Evolutionary conservation across 1,140 invertebrate species (phyloP), one percentile per base, ranked within the genome.

Genomic region (Caerostris darwini): DNA sequence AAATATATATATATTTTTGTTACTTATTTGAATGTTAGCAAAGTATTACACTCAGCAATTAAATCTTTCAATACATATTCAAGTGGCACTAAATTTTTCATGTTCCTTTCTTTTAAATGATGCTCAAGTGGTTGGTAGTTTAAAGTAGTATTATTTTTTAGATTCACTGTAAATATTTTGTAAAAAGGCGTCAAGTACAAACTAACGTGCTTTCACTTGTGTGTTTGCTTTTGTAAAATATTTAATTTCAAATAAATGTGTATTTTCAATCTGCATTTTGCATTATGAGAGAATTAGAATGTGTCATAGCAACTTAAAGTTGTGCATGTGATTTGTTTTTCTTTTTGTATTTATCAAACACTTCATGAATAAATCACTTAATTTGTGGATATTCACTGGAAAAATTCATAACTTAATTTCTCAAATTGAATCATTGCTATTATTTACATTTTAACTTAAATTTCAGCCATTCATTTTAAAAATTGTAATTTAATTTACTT

Each of bases 141-240:
- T 34, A 54, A 59, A 54, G 61, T 88, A 64, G 53, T 71, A 71
- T 71, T 90, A 90, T 69, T 89, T 85, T 67, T 92, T 58, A 92
- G 57, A 67, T 92, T 50, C 58, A 17, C n/a, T 71, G 56, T 93
- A 85, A 88, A 93, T 77, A 93, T 93, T 88, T 56, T 93, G 85
- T 81, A 93, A 81, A 88, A 59, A 77, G 54, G 81, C 82, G 85
- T 61, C 81, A 59, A 93, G 92, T 93, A 93, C 92, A 93, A 93
- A 93, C 92, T 93, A 93, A 89, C 92, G 92, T 93, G 92, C 92
- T 93, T 93, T 93, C 92, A 93, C 91, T 88, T 93, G 82, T 93
- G 53, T n/a, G 14, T 82, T 69, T 93, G 77, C 58, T 57, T 91
- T 64, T 83, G 10, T 83, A 58, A 82, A 8, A 86, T 57, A 67